phyloP scores from a whole-genome alignment of 2,888 invertebrate genomes.

The Phymatocera aterrima region DNA sequence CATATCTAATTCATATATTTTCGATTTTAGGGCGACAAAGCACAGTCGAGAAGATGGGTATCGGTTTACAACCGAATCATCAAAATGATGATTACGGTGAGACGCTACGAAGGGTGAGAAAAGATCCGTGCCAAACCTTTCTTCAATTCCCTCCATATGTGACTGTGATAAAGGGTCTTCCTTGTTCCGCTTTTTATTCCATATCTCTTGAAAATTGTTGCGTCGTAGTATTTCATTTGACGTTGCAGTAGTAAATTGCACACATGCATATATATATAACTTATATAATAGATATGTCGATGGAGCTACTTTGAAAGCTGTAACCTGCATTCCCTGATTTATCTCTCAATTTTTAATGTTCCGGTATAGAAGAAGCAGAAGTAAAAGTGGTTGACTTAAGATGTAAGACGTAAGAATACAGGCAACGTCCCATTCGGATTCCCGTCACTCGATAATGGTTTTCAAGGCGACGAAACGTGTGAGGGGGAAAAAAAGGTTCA shows the following conservation, averaged over 20 bases:
- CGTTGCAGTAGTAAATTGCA: neutral
- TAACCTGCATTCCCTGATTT: neutral
- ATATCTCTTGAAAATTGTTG: neutral
- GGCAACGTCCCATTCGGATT: neutral
- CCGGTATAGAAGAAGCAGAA: too few relatives aligned
- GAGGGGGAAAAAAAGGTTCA: neutral
- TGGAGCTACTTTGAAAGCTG: neutral
- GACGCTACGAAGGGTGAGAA: too few relatives aligned
- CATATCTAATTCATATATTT: too few relatives aligned
- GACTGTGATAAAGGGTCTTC: neutral
- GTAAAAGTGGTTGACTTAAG: too few relatives aligned
- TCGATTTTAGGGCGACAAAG: too few relatives aligned
- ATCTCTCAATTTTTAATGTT: neutral
- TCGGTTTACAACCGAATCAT: too few relatives aligned
- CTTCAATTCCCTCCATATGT: too few relatives aligned
- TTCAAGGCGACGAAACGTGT: conserved; percentile 4
- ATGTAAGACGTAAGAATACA: neutral
- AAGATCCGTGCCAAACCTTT: too few relatives aligned
- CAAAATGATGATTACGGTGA: too few relatives aligned
- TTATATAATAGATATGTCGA: neutral
- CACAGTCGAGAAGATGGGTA: too few relatives aligned
- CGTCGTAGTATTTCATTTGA: conserved; percentile 37
- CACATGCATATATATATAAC: neutral
- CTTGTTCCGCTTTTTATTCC: neutral
- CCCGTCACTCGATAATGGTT: conserved; percentile 24